Evolutionary conservation across 2,797 vertebrate genomes (phyloP), one percentile per base, ranked within the genome.

Genomic region (Gallinago nigripennis): DNA sequence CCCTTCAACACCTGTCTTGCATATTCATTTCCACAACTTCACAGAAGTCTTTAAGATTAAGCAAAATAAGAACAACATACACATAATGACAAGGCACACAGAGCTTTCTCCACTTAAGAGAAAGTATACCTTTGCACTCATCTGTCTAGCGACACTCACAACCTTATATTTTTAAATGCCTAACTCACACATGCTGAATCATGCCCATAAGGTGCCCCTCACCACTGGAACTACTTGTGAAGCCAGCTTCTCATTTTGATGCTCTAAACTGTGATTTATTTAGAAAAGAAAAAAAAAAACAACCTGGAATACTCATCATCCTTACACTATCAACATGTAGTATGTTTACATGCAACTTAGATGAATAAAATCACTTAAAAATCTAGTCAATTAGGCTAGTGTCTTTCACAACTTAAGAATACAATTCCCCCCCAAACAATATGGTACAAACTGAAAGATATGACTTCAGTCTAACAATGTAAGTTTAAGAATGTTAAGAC

Each of bases 341-440:
- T 15, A 57, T 9, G 18, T 20, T 71, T 61, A 60, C 3, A 5
- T 5, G 16, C 4, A 85, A 63, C 16, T 77, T 4, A 46, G 27
- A 28, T 1, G 5, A 88, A 64, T 7, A 81, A 57, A 76, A 66
- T 15, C 8, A 58, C 16, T 61, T 23, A 0, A 90, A 70, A 57
- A 84, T 25, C 9, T 33, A 33, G 33, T 54, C 31, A 19, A 37
- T 12, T 2, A 19, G 53, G 15, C 24, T 31, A 68, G 60, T 20
- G 15, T 21, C 10, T 79, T 72, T 51, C 31, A 51, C 9, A 48
- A 43, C 3, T 57, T 53, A 39, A 61, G 28, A 80, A 78, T 7
- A 37, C 3, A 66, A 16, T 23, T 72, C 17, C 16, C 41, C 2
- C 1, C 6, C 1, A 2, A 4, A 17, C 2, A 17, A 30, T 30